Base-by-base conservation (phyloP, 2,888 invertebrate genomes). In the Tribolium freemani region DNA sequence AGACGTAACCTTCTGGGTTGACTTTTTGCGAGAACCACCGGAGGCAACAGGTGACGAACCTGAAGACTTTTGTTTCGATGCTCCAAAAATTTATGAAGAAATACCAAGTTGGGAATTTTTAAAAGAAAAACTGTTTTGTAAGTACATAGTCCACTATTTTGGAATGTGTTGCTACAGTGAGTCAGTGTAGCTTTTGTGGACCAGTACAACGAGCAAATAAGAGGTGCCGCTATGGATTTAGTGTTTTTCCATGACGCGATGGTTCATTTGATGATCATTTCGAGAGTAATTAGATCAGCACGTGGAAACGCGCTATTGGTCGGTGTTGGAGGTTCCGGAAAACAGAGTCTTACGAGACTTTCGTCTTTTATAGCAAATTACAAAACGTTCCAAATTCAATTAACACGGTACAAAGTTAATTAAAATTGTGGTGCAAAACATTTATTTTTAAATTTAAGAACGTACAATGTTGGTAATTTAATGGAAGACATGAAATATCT, bases 301-400 rank as follows among this genome's bases (percentile, higher is more conserved):
- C 88, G 94, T 81, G 96, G 96, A 8, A 95, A 95, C 83, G 94
- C 94, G 0, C 87, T 96, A 78, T 88, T 96, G 1, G 96, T 97
- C 2, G 96, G 96, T 3, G 95, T 97, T 1, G 96, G 96, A 57
- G 96, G 96, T 45, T 96, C 96, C 0, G 96, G 96, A 3, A 96
- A 96, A 84, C 96, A 96, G 85, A 96, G 96, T 79, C 90, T 96
- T 72, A 96, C 96, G 0, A 91, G 93, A 83, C 87, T 97, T 45
- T 91, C 96, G 0, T 93, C 96, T 0, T 96, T 92, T 81, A 96
- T 96, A 64, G 95, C 96, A 0, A 93, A 93, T 73, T 96, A 92
- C 83, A 90, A 90, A 60, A 93, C 92, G 78, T 96, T 94, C 84
- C 96, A 96, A 88, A 96, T 97, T 61, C 93, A 93, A 50, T 87